Conservation (phyloP, 2,888 invertebrate species). For the Atherix ibis region DNA sequence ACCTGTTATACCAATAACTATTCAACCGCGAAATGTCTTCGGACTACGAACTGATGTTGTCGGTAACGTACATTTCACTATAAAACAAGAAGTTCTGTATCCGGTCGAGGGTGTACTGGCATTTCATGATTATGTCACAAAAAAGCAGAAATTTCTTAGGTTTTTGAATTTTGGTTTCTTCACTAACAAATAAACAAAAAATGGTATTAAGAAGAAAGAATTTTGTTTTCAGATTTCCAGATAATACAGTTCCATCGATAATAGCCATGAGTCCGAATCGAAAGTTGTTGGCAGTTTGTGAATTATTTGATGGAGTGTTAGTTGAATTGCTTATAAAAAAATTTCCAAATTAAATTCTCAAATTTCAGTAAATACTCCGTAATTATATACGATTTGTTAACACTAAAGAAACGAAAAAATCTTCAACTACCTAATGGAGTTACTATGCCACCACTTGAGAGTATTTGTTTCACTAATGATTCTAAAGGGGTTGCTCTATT, state of each 20-base stretch:
- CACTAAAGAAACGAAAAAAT: constrained; percentile 50
- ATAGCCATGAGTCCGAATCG: constrained; percentile 26
- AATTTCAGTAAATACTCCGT: constrained; percentile 10
- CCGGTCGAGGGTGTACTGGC: constrained; percentile 63
- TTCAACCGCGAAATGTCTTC: constrained; percentile 28
- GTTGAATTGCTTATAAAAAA: no score
- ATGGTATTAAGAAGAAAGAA: background rate
- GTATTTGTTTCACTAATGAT: constrained; percentile 65
- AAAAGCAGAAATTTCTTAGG: constrained; percentile 57
- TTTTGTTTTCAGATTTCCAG: constrained; percentile 20
- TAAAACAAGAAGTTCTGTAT: constrained; percentile 62
- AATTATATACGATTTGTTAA: constrained; percentile 49
- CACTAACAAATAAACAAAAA: background rate
- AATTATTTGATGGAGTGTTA: constrained; percentile 13
- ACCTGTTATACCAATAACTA: constrained; percentile 18
- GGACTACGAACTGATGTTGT: constrained; percentile 33
- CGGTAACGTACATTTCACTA: constrained; percentile 56
- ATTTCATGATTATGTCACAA: constrained; percentile 54
- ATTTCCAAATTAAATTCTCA: no score
- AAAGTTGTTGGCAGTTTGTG: constrained; percentile 26
- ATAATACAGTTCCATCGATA: constrained; percentile 21
- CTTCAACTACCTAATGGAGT: constrained; percentile 46
- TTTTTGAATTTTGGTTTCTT: constrained; percentile 8
- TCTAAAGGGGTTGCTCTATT: constrained; percentile 65
- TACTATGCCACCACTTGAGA: constrained; percentile 47